Evolutionary conservation across 2,888 invertebrate genomes (phyloP), one percentile per base, ranked within the genome.

Genomic region (Prosapia bicincta): DNA sequence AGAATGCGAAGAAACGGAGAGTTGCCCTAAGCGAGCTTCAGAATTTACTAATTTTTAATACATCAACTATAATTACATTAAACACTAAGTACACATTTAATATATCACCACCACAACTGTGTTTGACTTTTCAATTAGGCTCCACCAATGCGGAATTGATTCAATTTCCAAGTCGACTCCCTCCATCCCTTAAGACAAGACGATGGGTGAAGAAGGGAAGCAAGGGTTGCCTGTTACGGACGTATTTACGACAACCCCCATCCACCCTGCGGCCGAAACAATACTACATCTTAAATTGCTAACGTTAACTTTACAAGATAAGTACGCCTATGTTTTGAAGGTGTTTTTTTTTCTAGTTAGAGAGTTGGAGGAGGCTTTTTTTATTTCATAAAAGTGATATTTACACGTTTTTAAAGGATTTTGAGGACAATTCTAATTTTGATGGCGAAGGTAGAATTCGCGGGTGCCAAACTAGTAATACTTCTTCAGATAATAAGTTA

Each of bases 111-210:
- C 3, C 20, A n/a, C 20, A 20, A n/a, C 54, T 20, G 54, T n/a
- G 20, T 54, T 24, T 72, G 72, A 72, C 72, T 75, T 75, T 75
- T 75, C 75, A 75, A 75, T 75, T 75, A 75, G 75, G 67, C 38
- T 67, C 70, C 67, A 75, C 70, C 75, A 71, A 75, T 67, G 75
- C 26, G 75, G 75, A 75, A 75, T 54, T 75, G 75, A 75, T 75
- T 75, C 71, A 71, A 75, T 75, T 75, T 71, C 75, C 75, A 75
- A 75, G 75, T 75, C 75, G 32, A 30, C 75, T 66, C 70, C 77
- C 68, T 71, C 69, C 69, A 68, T 65, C 30, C 38, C 26, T 25
- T 38, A 23, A 26, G 72, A 15, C 24, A 67, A 54, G n/a, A 54
- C 54, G 54, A 54, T 54, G 67, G 67, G 67, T 26, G 67, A 26